Evolutionary conservation across 2,888 invertebrate genomes (phyloP), one percentile per base, ranked within the genome.

Genomic region (Oxytorus armatus): DNA sequence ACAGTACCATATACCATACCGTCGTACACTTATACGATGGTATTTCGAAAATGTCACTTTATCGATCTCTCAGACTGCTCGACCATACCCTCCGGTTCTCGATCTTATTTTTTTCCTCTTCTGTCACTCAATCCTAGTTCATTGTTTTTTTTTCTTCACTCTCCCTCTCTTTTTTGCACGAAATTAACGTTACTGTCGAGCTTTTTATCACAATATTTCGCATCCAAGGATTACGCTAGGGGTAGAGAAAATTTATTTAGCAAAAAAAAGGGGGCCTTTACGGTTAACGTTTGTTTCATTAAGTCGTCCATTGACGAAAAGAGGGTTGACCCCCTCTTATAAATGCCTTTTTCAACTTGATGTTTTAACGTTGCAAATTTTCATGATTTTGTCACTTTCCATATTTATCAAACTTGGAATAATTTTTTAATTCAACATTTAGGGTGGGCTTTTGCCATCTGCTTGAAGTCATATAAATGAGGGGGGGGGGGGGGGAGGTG

Each of bases 41-140:
- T 49, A 61, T 53, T 29, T 74, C 39, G 29, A 74, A 61, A 79
- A 66, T 61, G 66, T 76, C 76, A 55, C 39, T 66, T 53, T 25
- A 79, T 79, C 66, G 76, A 79, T 79, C 72, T 68, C 47, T 29
- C 39, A 29, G 36, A 23, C 44, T 33, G 10, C 25, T n/a, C 51
- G 49, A n/a, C n/a, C n/a, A 76, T 70, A 68, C 53, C 39, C 44
- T 29, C n/a, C 21, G n/a, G 3, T n/a, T 1, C 49, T 8, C 59
- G 11, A 16, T 42, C 23, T 44, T 23, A 23, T 16, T n/a, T 61
- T 14, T 51, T 2, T 61, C 76, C 14, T 36, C 63, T 59, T n/a
- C n/a, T n/a, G n/a, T n/a, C n/a, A n/a, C 16, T 23, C 10, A 36
- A 66, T 47, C 49, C 33, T 14, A 25, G n/a, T 29, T 44, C 8